Base-by-base conservation (phyloP, 2,113 vertebrate species). In the Aepyceros melampus region DNA sequence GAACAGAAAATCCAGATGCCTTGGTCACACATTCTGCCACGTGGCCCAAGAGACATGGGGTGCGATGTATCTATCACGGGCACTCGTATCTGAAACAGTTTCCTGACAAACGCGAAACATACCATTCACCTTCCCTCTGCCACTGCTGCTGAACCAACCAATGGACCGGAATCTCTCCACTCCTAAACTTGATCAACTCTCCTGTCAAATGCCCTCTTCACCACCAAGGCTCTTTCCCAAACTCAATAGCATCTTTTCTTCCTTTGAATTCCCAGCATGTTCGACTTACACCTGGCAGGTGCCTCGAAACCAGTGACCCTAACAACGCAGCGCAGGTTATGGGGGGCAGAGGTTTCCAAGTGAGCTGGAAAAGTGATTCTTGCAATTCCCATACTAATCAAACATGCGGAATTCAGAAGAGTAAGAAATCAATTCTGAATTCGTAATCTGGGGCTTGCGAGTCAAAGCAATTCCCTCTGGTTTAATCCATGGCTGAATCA, bases 401-500 rank as follows among this genome's bases (percentile, higher is more conserved):
- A 95, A 79, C 43, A 33, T 51, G 87, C 90, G 89, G 33, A 84
- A 49, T 51, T 12, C 21, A 29, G 47, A 76, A 89, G 67, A 92
- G 16, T 47, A 64, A 58, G 92, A 95, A 94, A 97, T 97, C 78
- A 67, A 96, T 96, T 95, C 86, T 56, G 79, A 87, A 92, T 94
- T 74, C 81, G 40, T 91, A 56, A 67, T 95, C 55, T 55, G 27
- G 51, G 43, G 36, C 49, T 91, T 83, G 79, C 47, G 17, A 97
- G 55, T 88, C 92, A 76, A 95, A 94, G 47, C 94, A 95, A 82
- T 81, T 92, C 86, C 49, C 62, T 91, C 79, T 87, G 53, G 74
- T 86, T 98, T 95, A 95, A 97, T 97, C 97, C 96, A 85, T 85
- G 56, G 83, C 82, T 79, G 27, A 88, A 96, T 89, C 36, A 89